Evolutionary conservation across 2,888 invertebrate species (phyloP), one percentile per base, ranked within the genome.

Genomic region (Azorinus chamasolen): DNA sequence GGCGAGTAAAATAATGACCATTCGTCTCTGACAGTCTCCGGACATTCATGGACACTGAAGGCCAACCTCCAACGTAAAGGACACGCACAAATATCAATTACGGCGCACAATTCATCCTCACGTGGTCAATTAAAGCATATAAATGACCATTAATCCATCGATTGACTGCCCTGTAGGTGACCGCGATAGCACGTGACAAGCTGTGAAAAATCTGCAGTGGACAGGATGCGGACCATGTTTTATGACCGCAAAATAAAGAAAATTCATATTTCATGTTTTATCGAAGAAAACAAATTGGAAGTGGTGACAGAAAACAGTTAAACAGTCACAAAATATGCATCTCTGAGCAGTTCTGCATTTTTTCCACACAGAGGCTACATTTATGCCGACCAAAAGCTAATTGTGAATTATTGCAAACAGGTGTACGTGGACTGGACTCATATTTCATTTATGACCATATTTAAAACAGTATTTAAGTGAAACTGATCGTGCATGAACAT

Each of bases 111-210:
- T n/a, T 54, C 55, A 20, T 45, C 18, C 8, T 39, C 71, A 74
- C 66, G 74, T 66, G 79, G 71, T 74, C 71, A 71, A 68, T 79
- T 79, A 71, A 66, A 50, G 50, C 25, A 58, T 39, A 65, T 73
- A 55, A 78, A 70, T 69, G 74, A 63, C 68, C 71, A 58, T 59
- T 57, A 63, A 43, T 68, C 43, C 50, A 45, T 32, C 10, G 32
- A 32, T 32, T 10, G 32, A 10, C 69, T 54, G 77, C 59, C 68
- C 71, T 50, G 48, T 43, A 45, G 61, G 59, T 64, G 71, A 68
- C 71, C 74, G 43, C n/a, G 27, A 10, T 24, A 57, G 59, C 79
- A 75, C 73, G 79, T 79, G 79, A 59, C 79, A 75, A 62, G 66
- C 61, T 71, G 71, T 51, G 71, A 77, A 77, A 74, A 71, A 71